Conservation (phyloP, 1,140 invertebrate species). For the Plectrocnemia conspersa region DNA sequence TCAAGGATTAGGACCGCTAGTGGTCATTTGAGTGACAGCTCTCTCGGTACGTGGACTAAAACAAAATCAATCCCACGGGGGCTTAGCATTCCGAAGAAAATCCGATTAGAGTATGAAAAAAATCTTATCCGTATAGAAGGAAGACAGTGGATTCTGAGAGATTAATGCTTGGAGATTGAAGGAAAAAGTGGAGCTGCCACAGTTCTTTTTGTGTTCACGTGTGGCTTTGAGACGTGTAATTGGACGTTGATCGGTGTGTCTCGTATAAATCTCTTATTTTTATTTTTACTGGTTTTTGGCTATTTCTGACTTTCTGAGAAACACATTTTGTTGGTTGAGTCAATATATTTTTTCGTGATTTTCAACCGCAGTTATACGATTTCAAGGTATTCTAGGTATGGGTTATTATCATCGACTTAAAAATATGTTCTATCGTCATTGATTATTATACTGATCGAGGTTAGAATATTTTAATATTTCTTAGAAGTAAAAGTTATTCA, state of each 20-base stretch:
- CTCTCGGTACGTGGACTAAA: conserved; percentile 13
- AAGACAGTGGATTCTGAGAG: neutral
- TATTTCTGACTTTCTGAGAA: too few species aligned
- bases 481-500: too few species aligned
- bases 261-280: neutral
- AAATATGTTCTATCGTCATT: too few species aligned
- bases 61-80: conserved; percentile 26
- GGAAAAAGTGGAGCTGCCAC: too few species aligned
- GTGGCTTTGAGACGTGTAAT: neutral
- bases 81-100: conserved; percentile 29
- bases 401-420: too few species aligned
- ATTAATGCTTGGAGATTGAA: neutral
- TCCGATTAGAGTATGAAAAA: conserved; percentile 30
- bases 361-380: too few species aligned
- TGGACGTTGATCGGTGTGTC: neutral
- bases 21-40: conserved; percentile 14
- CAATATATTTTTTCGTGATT: too few species aligned
- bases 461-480: too few species aligned
- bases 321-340: too few species aligned
- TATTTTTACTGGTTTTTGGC: too few species aligned
- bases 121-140: neutral
- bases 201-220: conserved; percentile 4
- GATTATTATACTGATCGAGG: too few species aligned
- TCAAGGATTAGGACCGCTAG: conserved; percentile 4
- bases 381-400: too few species aligned